Base-by-base conservation (phyloP, 2,113 vertebrate species). In the Prochilodus magdalenae region DNA sequence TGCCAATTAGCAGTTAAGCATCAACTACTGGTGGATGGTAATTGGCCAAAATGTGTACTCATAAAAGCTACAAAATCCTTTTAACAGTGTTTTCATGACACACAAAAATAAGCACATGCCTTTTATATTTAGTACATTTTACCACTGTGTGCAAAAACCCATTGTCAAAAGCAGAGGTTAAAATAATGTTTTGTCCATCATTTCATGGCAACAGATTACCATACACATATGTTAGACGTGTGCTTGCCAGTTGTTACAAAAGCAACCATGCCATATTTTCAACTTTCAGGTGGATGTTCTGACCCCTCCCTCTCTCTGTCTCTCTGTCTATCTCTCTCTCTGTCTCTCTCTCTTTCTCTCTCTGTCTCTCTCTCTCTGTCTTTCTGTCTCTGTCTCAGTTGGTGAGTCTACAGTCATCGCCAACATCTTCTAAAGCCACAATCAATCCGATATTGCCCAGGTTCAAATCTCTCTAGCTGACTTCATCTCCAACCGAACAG, bases 381-480 rank as follows among this genome's bases (percentile, higher is more conserved):
- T n/a, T n/a, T n/a, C n/a, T n/a, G n/a, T n/a, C n/a, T n/a, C n/a
- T n/a, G n/a, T n/a, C n/a, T n/a, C 66, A 44, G 36, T n/a, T 44
- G 24, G 36, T 24, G 36, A n/a, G 66, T 5, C 33, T 70, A 40
- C 33, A 70, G 66, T 70, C 66, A 36, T 70, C 26, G 36, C 22
- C 66, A 70, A 26, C 33, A 70, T 44, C 66, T 70, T 16, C 40
- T 55, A 75, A 57, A 20, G 51, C 51, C 29, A 40, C 30, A 66
- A 81, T 81, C 71, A 66, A 66, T 40, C 24, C 15, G 36, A 30
- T 60, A 60, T 47, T 72, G 67, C 57, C 55, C 67, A n/a, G 67
- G 53, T 15, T 44, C 53, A 60, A n/a, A 79, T 79, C 36, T 47
- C 36, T 79, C 36, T 59, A 22, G 16, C 67, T 40, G 70, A 60